Evolutionary conservation across 1,140 invertebrate species (phyloP).

Genomic region (Drosophila kikkawai): DNA sequence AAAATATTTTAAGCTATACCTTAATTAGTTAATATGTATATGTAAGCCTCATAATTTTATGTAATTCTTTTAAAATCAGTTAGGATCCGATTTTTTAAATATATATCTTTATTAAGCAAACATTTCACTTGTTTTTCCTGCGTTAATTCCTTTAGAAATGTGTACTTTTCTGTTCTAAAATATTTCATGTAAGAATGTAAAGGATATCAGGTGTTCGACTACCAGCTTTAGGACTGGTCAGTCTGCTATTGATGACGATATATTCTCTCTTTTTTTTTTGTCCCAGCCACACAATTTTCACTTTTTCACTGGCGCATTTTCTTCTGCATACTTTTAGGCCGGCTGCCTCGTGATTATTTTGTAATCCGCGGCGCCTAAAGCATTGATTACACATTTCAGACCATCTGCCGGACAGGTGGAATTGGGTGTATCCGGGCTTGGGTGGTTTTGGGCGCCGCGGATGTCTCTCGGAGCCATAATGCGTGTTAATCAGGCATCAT

Average conservation of each 20-base stretch:
- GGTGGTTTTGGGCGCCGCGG: slow-evolving; percentile 1
- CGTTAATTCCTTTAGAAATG: too few relatives aligned
- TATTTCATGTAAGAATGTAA: too few relatives aligned
- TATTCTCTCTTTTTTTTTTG: slow-evolving; percentile 39
- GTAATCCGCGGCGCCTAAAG: slow-evolving; percentile 76
- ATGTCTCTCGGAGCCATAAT: slow-evolving; percentile 55
- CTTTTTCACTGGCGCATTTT: slow-evolving; percentile 42
- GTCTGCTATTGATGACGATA: slow-evolving; percentile 9
- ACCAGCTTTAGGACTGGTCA: fast-evolving
- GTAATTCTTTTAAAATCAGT: too few relatives aligned
- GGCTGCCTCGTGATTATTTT: slow-evolving; percentile 65
- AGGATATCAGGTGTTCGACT: slow-evolving; percentile 12
- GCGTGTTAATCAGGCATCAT: slow-evolving; percentile 82
- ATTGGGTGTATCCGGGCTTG: background rate
- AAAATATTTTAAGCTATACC: background rate
- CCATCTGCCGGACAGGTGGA: slow-evolving; percentile 47
- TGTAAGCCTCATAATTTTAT: too few relatives aligned
- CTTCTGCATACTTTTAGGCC: slow-evolving; percentile 73
- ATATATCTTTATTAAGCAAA: background rate
- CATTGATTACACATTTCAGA: slow-evolving; percentile 68
- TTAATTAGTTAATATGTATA: too few relatives aligned
- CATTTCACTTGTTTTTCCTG: background rate
- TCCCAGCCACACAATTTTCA: slow-evolving; percentile 24
- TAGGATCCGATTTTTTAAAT: too few relatives aligned
- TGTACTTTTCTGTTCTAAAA: background rate